Percentiles rank a stretch among this genome's conserved stretches.
phyloP scores from a whole-genome alignment of 2,888 invertebrate genomes.

The Pheosia tremula region DNA sequence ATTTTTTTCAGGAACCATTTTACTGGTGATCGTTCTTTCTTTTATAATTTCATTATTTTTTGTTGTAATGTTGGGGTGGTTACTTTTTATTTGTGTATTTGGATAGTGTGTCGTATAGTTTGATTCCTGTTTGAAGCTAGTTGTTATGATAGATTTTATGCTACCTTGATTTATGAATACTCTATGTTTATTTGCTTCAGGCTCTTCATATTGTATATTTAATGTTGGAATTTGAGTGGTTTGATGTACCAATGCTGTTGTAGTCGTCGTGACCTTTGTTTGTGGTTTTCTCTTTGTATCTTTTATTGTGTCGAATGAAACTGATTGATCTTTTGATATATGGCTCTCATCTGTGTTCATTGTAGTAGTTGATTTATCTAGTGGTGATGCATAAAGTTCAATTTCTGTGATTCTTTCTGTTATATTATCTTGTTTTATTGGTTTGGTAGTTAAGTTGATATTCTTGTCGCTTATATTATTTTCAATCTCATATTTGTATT shows the following conservation, averaged over 20 bases:
- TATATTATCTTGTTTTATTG: background rate
- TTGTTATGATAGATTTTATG: background rate
- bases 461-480: background rate
- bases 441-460: background rate
- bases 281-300: too few relatives aligned
- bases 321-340: too few relatives aligned
- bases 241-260: too few relatives aligned
- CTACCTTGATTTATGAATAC: background rate
- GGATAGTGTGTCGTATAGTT: background rate
- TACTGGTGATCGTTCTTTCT: background rate
- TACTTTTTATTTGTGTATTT: background rate
- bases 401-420: background rate
- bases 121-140: background rate
- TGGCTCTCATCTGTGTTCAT: background rate
- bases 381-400: background rate
- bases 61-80: background rate
- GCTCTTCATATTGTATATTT: background rate
- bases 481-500: background rate
- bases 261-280: too few relatives aligned
- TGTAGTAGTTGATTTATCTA: background rate
- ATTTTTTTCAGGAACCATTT: background rate
- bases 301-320: too few relatives aligned
- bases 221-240: background rate
- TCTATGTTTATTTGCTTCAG: background rate
- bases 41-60: background rate